Percentiles rank a stretch among this genome's conserved stretches.
These are phyloP conservation scores for Deilephila porcellus DNA, from an alignment of 2,888 invertebrate genomes.

Conservation along the genomic window DNA sequence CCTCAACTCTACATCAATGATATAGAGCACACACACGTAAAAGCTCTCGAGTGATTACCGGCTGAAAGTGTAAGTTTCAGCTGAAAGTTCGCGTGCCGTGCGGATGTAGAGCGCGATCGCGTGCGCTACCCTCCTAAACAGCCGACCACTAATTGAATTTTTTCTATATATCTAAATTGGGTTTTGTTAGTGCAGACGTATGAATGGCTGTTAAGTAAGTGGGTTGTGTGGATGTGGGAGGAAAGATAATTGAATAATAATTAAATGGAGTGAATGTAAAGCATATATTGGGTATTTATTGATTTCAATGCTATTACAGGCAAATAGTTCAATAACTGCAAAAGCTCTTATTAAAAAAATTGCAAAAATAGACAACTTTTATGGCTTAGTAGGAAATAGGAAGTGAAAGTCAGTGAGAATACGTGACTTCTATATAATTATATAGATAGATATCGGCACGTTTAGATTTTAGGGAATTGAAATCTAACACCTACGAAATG, in stretches of 20 bases:
- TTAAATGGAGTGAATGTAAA: too few species aligned
- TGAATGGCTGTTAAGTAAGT: conserved; percentile 6
- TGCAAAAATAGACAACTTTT: too few species aligned
- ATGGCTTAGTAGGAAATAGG: too few species aligned
- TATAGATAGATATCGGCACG: too few species aligned
- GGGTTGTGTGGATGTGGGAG: background rate
- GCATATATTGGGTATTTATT: too few species aligned
- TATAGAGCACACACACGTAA: background rate
- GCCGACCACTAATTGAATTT: conserved; percentile 23
- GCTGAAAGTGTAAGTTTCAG: conserved; percentile 25
- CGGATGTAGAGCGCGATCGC: conserved; percentile 10
- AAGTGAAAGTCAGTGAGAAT: too few species aligned
- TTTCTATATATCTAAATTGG: conserved; percentile 26
- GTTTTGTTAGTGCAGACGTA: conserved; percentile 18
- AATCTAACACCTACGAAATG: too few species aligned
- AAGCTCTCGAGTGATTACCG: conserved; percentile 3
- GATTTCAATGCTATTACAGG: too few species aligned
- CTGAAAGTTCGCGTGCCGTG: conserved; percentile 24
- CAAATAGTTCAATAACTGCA: too few species aligned
- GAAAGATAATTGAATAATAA: background rate
- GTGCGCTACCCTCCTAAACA: conserved; percentile 12
- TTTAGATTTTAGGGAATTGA: too few species aligned
- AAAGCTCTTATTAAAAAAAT: too few species aligned
- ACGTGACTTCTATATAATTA: too few species aligned
- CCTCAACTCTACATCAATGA: background rate